phyloP scores from a whole-genome alignment of 2,113 vertebrate genomes.

The Craseonycteris thonglongyai region DNA sequence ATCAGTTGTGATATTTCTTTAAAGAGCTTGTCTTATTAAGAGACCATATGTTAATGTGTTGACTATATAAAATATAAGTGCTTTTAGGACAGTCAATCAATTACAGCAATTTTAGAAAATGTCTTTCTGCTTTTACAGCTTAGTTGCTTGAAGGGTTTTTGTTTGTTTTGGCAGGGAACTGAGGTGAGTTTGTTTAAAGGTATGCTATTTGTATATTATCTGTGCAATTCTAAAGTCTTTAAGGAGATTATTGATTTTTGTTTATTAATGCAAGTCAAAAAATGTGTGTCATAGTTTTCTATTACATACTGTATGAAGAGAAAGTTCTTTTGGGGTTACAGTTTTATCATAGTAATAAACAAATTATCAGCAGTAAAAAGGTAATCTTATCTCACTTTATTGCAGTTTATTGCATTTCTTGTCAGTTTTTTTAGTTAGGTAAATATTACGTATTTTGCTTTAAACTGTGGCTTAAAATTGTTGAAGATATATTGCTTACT shows the following conservation, averaged over 20 bases:
- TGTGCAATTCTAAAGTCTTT: background rate
- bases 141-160: background rate
- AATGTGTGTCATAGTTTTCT: background rate
- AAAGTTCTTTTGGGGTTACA: conserved; percentile 32
- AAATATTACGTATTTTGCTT: conserved; percentile 27
- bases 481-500: background rate
- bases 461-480: background rate
- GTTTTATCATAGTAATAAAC: conserved; percentile 64
- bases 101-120: background rate
- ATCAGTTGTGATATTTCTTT: background rate
- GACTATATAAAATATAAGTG: background rate
- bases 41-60: background rate
- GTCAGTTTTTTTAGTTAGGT: conserved; percentile 20
- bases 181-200: background rate
- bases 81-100: background rate
- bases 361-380: conserved; percentile 60
- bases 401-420: conserved; percentile 44
- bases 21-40: background rate
- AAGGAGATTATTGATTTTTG: background rate
- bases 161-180: background rate
- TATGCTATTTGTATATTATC: background rate
- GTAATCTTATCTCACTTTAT: conserved; percentile 61
- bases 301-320: background rate
- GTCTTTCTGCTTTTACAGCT: background rate
- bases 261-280: background rate